Evolutionary conservation across 92 coral and sea anemone genomes (phyloP).

Genomic region (Diadumene lineata): DNA sequence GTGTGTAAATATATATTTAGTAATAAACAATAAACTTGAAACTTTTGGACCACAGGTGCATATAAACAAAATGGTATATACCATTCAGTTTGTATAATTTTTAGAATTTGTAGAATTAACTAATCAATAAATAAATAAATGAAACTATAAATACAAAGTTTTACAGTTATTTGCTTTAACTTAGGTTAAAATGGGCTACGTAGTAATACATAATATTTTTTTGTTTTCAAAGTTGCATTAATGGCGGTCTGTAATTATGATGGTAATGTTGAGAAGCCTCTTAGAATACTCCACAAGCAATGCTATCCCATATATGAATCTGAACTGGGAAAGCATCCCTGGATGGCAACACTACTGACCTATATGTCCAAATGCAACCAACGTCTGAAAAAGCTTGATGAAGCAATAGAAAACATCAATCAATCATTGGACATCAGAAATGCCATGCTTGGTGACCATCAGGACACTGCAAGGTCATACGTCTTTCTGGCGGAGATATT

Average conservation of each 20-base stretch:
- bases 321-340: conserved; percentile 40
- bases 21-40: no score
- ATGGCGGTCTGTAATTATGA: no score
- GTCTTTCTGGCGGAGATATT: conserved; percentile 9
- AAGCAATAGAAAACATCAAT: conserved; percentile 4
- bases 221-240: no score
- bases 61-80: no score
- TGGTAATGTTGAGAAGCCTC: conserved; percentile 8
- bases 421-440: background rate
- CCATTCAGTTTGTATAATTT: background rate
- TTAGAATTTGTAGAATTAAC: no score
- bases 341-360: conserved; percentile 30
- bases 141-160: background rate
- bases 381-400: background rate
- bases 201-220: no score
- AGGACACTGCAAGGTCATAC: conserved; percentile 26
- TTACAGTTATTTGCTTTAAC: no score
- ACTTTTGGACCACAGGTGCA: no score
- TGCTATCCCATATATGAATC: conserved; percentile 7
- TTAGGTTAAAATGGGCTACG: no score
- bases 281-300: conserved; percentile 11
- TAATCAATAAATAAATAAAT: background rate
- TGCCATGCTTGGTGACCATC: conserved; percentile 13
- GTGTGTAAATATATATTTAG: no score
- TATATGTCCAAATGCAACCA: conserved; percentile 16